Evolutionary conservation across 2,888 invertebrate species (phyloP).

Genomic region (Alentia gelatinosa): DNA sequence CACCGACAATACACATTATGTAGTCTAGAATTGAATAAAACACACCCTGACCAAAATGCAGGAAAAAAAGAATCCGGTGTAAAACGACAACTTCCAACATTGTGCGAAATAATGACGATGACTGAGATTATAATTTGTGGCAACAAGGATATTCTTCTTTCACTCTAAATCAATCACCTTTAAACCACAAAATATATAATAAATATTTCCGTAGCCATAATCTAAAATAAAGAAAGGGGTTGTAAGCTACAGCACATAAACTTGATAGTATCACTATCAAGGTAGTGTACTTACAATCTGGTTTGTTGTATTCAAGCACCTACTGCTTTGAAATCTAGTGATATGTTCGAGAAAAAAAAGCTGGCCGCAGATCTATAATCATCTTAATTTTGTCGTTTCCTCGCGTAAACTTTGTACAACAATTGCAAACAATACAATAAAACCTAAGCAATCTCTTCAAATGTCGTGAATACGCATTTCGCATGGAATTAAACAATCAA

Average conservation of each 20-base stretch:
- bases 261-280: too few species aligned
- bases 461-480: neutral
- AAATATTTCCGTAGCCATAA: neutral
- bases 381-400: neutral
- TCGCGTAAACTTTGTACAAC: neutral
- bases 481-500: neutral
- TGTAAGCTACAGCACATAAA: neutral
- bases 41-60: constrained; percentile 46
- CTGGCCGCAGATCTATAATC: neutral
- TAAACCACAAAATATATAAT: neutral
- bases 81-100: constrained; percentile 46
- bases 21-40: constrained; percentile 8
- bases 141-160: neutral
- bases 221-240: neutral
- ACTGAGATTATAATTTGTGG: constrained; percentile 14
- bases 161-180: neutral
- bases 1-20: neutral
- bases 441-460: neutral
- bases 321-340: neutral
- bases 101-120: constrained; percentile 46
- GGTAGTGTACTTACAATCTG: neutral
- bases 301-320: neutral
- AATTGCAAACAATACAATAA: neutral
- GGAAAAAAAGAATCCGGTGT: constrained; percentile 25
- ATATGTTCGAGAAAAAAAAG: neutral